Percentiles rank a stretch among this genome's conserved stretches.
These are phyloP conservation scores for Alentia gelatinosa DNA, from an alignment of 2,888 invertebrate species.

Conservation along the genomic window DNA sequence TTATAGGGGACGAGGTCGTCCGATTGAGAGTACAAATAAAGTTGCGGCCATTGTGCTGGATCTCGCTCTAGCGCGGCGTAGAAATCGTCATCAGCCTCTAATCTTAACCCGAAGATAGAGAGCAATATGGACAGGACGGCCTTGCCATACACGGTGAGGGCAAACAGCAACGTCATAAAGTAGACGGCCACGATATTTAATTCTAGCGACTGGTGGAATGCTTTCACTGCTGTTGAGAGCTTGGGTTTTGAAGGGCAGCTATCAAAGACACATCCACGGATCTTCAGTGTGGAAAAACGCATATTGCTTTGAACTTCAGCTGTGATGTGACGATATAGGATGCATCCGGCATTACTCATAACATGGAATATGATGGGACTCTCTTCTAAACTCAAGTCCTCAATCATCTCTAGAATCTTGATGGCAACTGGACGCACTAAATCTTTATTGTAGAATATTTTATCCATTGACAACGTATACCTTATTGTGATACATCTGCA, in stretches of 20 bases:
- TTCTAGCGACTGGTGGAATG: slow-evolving; percentile 67
- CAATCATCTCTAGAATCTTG: slow-evolving; percentile 85
- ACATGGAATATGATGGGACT: slow-evolving; percentile 88
- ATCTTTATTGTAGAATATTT: slow-evolving; percentile 85
- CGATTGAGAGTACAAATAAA: slow-evolving; percentile 88
- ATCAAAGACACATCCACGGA: slow-evolving; percentile 83
- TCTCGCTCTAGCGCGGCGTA: slow-evolving; percentile 17
- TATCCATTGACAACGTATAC: slow-evolving; percentile 87
- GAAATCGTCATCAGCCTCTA: slow-evolving; percentile 2
- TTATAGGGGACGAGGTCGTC: slow-evolving; percentile 86
- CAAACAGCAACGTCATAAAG: slow-evolving; percentile 81
- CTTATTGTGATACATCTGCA: slow-evolving; percentile 87
- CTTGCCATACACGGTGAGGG: slow-evolving; percentile 61
- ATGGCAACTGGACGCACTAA: slow-evolving; percentile 85
- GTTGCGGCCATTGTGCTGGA: slow-evolving; percentile 85
- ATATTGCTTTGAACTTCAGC: slow-evolving; percentile 80
- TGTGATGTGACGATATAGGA: slow-evolving; percentile 86
- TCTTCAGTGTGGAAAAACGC: slow-evolving; percentile 47
- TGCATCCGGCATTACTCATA: slow-evolving; percentile 89
- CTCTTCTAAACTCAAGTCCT: slow-evolving; percentile 86
- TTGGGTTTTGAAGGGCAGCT: slow-evolving; percentile 85
- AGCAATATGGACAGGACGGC: not conserved
- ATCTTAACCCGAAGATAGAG: not conserved
- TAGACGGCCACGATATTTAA: slow-evolving; percentile 68
- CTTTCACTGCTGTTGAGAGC: slow-evolving; percentile 67